Percentiles rank a stretch among this genome's conserved stretches.
phyloP scores from a whole-genome alignment of 1,140 invertebrate genomes.

The Brachionus sp. region DNA sequence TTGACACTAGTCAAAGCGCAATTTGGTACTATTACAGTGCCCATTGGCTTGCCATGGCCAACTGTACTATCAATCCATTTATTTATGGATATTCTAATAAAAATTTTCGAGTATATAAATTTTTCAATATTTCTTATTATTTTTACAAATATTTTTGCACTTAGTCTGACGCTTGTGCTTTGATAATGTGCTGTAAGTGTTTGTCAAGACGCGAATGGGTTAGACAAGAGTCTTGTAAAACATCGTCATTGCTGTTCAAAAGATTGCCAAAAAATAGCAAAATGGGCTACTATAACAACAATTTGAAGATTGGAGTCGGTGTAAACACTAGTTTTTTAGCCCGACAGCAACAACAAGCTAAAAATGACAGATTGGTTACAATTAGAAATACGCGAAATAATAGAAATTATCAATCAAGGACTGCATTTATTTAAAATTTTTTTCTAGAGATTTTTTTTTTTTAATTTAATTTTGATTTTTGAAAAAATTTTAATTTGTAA shows the following conservation, averaged over 20 bases:
- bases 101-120: conserved; percentile 22
- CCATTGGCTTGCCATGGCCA: conserved; percentile 41
- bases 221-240: conserved; percentile 33
- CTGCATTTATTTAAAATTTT: not conserved
- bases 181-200: conserved; percentile 35
- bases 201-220: conserved; percentile 34
- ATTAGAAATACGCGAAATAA: not conserved
- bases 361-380: not conserved
- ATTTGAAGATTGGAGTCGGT: conserved; percentile 29
- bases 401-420: not conserved
- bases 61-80: conserved; percentile 33
- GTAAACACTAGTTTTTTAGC: conserved; percentile 11
- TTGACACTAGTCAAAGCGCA: not conserved
- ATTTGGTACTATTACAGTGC: conserved; percentile 43
- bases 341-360: not conserved
- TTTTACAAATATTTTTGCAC: not conserved
- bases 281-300: conserved; percentile 44
- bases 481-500: not conserved
- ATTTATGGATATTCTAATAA: conserved; percentile 42
- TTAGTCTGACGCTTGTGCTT: conserved; percentile 36
- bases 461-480: not conserved
- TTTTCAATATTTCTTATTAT: not conserved
- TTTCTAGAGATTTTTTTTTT: not conserved
- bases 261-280: not conserved
- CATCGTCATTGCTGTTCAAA: conserved; percentile 13